Percentiles rank a stretch among this genome's conserved stretches.
phyloP scores from a whole-genome alignment of 2,113 vertebrate genomes.

The Pseudopipra pipra region DNA sequence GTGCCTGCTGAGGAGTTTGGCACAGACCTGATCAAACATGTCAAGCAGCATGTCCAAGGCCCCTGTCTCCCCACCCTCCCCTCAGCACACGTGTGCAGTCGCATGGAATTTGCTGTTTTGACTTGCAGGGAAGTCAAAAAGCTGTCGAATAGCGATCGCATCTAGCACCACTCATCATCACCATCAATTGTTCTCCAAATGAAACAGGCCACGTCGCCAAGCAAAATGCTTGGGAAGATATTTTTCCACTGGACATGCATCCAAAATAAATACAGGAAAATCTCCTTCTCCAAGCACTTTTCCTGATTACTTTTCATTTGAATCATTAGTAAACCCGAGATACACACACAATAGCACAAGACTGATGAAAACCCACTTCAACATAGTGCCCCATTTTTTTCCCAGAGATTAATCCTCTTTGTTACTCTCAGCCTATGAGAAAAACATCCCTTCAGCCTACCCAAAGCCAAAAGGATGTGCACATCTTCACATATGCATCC shows the following conservation, averaged over 20 bases:
- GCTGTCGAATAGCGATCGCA: slow-evolving; percentile 27
- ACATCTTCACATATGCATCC: not conserved
- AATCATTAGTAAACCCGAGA: slow-evolving; percentile 19
- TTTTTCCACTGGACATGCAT: slow-evolving; percentile 79
- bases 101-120: not conserved
- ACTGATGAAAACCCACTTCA: slow-evolving; percentile 71
- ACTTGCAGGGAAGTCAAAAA: slow-evolving; percentile 11
- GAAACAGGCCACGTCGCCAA: slow-evolving; percentile 72
- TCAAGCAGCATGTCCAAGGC: not conserved
- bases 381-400: slow-evolving; percentile 55
- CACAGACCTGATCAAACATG: not conserved
- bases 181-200: slow-evolving; percentile 79
- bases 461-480: not conserved
- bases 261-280: slow-evolving; percentile 81
- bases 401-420: slow-evolving; percentile 44
- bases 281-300: slow-evolving; percentile 63
- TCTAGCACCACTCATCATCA: slow-evolving; percentile 75
- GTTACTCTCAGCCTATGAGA: slow-evolving; percentile 5
- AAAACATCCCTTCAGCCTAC: not conserved
- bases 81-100: not conserved
- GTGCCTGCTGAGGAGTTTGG: not conserved
- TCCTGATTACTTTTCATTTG: slow-evolving; percentile 53
- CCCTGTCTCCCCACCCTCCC: not conserved
- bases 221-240: slow-evolving; percentile 76
- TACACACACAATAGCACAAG: not conserved